Evolutionary conservation across 2,888 invertebrate species (phyloP).

Genomic region (Danaus chrysippus): DNA sequence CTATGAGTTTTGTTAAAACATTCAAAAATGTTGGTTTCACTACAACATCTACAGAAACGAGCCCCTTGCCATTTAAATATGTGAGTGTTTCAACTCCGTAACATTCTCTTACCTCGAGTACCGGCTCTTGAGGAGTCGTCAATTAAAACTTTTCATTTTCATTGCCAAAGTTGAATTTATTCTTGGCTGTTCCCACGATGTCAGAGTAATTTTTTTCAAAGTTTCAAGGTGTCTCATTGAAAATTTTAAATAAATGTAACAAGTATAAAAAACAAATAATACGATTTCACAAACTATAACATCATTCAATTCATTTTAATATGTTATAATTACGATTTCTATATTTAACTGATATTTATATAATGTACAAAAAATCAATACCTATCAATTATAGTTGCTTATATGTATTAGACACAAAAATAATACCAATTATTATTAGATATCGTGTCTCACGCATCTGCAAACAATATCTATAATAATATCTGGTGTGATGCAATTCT

Average conservation of each 20-base stretch:
- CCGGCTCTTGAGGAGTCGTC: conserved; percentile 41
- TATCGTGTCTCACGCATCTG: no score
- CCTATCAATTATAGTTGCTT: no score
- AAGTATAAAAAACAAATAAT: no score
- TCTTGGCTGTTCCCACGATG: background rate
- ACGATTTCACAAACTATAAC: background rate
- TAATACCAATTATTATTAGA: no score
- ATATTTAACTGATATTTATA: no score
- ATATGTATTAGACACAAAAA: no score
- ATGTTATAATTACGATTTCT: background rate
- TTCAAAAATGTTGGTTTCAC: conserved; percentile 19
- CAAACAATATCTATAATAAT: no score
- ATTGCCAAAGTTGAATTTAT: conserved; percentile 15
- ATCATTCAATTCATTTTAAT: background rate
- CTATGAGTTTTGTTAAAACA: conserved; percentile 10
- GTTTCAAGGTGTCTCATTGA: background rate
- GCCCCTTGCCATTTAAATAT: conserved; percentile 20
- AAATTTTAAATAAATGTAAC: background rate
- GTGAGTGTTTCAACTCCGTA: conserved; percentile 22
- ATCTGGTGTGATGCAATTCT: no score
- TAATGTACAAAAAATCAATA: no score
- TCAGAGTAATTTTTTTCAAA: background rate
- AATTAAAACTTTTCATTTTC: conserved; percentile 54
- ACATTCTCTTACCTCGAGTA: conserved; percentile 17
- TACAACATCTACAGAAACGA: conserved; percentile 9